Evolutionary conservation across 2,888 invertebrate genomes (phyloP), one percentile per base, ranked within the genome.

Genomic region (Mesochorus sp.): DNA sequence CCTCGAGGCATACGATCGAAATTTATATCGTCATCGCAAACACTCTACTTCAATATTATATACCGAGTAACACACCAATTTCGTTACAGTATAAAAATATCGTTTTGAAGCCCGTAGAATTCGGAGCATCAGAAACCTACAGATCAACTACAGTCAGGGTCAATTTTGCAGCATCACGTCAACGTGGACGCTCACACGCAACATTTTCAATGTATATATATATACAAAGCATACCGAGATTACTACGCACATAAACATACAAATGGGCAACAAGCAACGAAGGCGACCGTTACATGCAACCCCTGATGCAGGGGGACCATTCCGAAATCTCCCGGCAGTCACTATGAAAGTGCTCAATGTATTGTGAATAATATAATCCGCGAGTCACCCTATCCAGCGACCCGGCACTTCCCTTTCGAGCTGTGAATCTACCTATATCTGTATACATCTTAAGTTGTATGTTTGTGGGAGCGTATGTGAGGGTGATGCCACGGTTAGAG

Each of bases 351-450:
- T 86, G 87, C 84, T 88, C 88, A 88, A 89, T 90, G 90, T 90
- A 86, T 89, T 87, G 89, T 86, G 87, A 90, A 89, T 90, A 90
- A 89, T 89, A 87, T 88, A 87, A 89, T 89, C 87, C 86, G 82
- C 85, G 84, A 85, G 85, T 85, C 85, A 85, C 82, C 85, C 85
- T 81, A 77, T 28, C 70, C n/a, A 61, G 73, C 62, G 68, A 70
- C 68, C 75, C 61, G 62, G 71, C 55, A 75, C 77, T 76, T 76
- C 72, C 71, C 71, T 70, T 55, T 67, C 72, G 28, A 28, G 39
- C 53, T 53, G 14, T 26, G 12, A 21, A 67, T 26, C 44, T 55
- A 42, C n/a, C 59, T 76, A 64, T 34, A 70, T 61, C 44, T 67
- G 57, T 77, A 64, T 73, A 55, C 59, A n/a, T n/a, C n/a, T n/a